A percentile compares a stretch with the other conserved stretches of the same genome.
phyloP scores from a whole-genome alignment of 2,113 vertebrate genomes.

The Apteryx mantelli region DNA sequence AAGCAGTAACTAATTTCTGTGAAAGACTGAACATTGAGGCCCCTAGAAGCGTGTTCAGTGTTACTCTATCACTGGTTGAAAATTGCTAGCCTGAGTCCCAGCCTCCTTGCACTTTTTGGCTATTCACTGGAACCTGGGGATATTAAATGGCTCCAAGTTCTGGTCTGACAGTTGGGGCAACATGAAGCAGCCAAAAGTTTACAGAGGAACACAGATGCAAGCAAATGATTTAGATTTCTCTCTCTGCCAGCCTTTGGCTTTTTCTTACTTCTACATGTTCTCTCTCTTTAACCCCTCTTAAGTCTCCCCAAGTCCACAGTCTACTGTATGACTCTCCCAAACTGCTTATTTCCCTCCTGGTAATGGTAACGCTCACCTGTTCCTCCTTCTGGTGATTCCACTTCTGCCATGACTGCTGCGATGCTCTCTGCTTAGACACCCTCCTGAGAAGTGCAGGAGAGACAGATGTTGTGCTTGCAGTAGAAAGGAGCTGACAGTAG shows the following conservation, averaged over 20 bases:
- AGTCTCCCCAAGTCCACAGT: background rate
- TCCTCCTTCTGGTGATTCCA: background rate
- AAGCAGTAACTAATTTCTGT: background rate
- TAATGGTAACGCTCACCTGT: background rate
- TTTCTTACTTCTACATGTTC: background rate
- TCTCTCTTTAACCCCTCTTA: background rate
- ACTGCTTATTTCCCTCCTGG: background rate
- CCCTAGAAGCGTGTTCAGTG: background rate
- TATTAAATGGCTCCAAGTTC: background rate
- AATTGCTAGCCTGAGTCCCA: fast-evolving
- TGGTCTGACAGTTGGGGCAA: background rate
- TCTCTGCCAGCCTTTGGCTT: background rate
- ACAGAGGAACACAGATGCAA: fast-evolving
- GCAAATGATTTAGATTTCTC: background rate
- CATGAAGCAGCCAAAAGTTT: background rate
- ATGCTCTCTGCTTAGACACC: background rate
- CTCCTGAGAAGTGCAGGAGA: background rate
- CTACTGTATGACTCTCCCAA: background rate
- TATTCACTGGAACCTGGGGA: fast-evolving
- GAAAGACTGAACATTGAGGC: background rate
- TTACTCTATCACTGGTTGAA: background rate
- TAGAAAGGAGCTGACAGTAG: background rate
- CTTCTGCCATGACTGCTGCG: background rate
- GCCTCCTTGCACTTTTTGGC: background rate
- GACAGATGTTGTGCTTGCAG: fast-evolving